These are phyloP conservation scores for Sitodiplosis mosellana DNA, from an alignment of 1,140 invertebrate species.

Conservation along the genomic window DNA sequence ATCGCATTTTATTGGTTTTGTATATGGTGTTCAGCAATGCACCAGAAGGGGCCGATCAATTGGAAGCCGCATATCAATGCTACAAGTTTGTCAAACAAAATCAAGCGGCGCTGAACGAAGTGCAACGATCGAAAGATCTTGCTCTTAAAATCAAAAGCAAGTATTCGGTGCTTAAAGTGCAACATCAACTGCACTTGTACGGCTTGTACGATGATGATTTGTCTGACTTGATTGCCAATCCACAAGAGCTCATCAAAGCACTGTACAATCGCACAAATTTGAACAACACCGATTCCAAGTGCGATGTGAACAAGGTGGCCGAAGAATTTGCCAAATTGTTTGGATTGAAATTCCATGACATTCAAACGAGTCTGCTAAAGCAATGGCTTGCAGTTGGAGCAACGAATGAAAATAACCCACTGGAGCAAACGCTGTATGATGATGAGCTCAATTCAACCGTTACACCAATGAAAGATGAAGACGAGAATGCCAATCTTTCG, in stretches of 20 bases:
- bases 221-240: slow-evolving; percentile 29
- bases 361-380: slow-evolving; percentile 18
- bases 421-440: slow-evolving; percentile 9
- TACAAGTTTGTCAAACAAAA: slow-evolving; percentile 30
- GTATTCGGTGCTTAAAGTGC: slow-evolving; percentile 32
- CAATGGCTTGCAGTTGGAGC: slow-evolving; percentile 15
- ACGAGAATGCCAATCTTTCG: neutral
- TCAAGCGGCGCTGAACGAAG: slow-evolving; percentile 25
- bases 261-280: slow-evolving; percentile 32
- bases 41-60: slow-evolving; percentile 32
- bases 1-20: slow-evolving; percentile 17
- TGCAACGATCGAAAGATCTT: slow-evolving; percentile 26
- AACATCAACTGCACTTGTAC: slow-evolving; percentile 33
- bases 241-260: slow-evolving; percentile 30
- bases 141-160: slow-evolving; percentile 30
- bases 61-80: slow-evolving; percentile 34
- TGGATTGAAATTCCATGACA: slow-evolving; percentile 12
- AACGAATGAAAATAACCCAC: neutral
- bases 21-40: slow-evolving; percentile 21
- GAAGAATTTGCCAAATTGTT: slow-evolving; percentile 29
- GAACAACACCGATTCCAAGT: slow-evolving; percentile 27
- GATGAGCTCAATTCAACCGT: slow-evolving; percentile 12
- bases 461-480: slow-evolving; percentile 19
- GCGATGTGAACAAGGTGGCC: slow-evolving; percentile 32
- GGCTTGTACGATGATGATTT: slow-evolving; percentile 33